Base-by-base conservation (phyloP, 2,888 invertebrate species). In the Xestia sexstrigata region DNA sequence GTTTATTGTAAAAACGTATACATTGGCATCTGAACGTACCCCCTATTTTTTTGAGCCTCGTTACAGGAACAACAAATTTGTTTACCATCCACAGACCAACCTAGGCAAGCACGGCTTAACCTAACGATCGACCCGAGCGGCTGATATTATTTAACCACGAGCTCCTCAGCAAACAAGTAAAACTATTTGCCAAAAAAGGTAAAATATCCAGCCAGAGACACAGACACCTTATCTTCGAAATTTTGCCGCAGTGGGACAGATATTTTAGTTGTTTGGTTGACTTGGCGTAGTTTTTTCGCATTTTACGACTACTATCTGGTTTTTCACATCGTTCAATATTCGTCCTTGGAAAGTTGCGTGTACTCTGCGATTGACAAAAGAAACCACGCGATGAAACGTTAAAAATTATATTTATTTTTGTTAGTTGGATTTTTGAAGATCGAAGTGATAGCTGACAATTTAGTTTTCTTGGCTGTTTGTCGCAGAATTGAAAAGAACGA, bases 341-440 rank as follows among this genome's bases (percentile, higher is more conserved):
- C 62, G 69, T 68, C 89, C 83, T 88, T 83, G 79, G 58, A 71
- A 66, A 70, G 23, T 87, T 84, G 84, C 89, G 86, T 89, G 88
- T 63, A 76, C 71, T 75, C 67, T 70, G 62, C 82, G 67, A 85
- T 77, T 76, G 70, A 67, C 58, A 30, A 68, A 79, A 71, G 74
- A 68, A 78, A 75, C 73, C 89, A 83, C 78, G 88, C 88, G 45
- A 88, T 77, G 55, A 65, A 81, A 79, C 63, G 66, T 71, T 79
- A 71, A 58, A 5, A 35, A 35, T 35, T 69, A 75, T 70, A 77
- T 74, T 83, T 79, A 74, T 67, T 81, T 70, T 81, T 72, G 58
- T 70, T 70, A 65, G 68, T 66, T 1, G 30, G 42, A 49, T 70
- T n/a, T 15, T 77, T 17, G 13, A 13, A 62, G 20, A 23, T 55